Conservation (phyloP, 2,797 vertebrate genomes). For the Australoheros facetus region DNA sequence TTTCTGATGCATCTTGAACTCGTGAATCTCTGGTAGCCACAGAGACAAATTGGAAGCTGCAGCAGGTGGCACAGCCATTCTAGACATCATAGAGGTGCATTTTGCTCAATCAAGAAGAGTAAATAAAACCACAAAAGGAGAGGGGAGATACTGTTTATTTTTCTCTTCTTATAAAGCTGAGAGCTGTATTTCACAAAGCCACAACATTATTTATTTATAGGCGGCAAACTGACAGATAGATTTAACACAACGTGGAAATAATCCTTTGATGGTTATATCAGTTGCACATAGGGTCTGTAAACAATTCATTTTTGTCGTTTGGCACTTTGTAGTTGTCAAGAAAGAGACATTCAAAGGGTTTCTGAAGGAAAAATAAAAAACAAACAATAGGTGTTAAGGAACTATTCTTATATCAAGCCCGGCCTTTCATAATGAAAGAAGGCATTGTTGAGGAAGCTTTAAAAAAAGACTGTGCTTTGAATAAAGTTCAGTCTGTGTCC, state of each 20-base stretch:
- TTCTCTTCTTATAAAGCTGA: slow-evolving; percentile 4
- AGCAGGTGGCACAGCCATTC: slow-evolving; percentile 21
- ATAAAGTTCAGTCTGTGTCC: slow-evolving; percentile 1
- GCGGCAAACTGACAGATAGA: slow-evolving; percentile 36
- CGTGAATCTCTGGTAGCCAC: background rate
- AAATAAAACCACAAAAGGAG: slow-evolving; percentile 10
- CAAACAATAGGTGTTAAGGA: slow-evolving; percentile 12
- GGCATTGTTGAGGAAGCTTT: slow-evolving; percentile 41
- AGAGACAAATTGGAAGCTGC: slow-evolving; percentile 12
- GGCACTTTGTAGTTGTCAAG: slow-evolving; percentile 50
- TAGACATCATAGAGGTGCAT: slow-evolving; percentile 3
- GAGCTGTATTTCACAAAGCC: slow-evolving; percentile 22
- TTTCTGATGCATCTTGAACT: background rate
- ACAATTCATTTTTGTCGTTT: slow-evolving; percentile 54
- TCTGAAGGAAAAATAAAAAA: slow-evolving; percentile 5
- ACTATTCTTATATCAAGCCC: slow-evolving; percentile 46
- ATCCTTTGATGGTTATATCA: slow-evolving; percentile 47
- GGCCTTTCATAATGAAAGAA: slow-evolving; percentile 15
- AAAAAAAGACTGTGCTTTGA: slow-evolving; percentile 34
- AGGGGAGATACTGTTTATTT: slow-evolving; percentile 1
- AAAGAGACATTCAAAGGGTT: slow-evolving; percentile 44
- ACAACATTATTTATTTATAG: slow-evolving; percentile 49
- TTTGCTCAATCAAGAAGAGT: slow-evolving; percentile 31
- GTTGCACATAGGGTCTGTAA: slow-evolving; percentile 39
- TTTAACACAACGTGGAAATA: slow-evolving; percentile 55